These are phyloP conservation scores for Dissostichus mawsoni DNA, from an alignment of 2,113 vertebrate genomes.

Conservation along the genomic window DNA sequence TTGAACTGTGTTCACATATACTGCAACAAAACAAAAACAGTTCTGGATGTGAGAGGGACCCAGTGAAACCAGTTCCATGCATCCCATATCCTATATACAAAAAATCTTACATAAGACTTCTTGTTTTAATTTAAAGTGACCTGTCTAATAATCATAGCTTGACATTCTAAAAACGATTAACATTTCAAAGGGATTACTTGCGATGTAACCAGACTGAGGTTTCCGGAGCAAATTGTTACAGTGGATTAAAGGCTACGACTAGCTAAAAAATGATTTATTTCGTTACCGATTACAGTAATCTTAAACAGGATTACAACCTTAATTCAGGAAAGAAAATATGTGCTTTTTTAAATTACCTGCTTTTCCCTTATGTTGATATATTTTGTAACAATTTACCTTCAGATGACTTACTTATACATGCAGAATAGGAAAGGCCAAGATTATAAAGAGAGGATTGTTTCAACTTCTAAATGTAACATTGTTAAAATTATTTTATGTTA, in stretches of 20 bases:
- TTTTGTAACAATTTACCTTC: neutral
- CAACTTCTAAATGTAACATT: neutral
- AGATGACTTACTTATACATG: neutral
- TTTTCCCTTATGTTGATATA: neutral
- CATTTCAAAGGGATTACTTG: conserved; percentile 45
- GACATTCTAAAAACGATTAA: conserved; percentile 46
- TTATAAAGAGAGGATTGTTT: neutral
- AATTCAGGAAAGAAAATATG: neutral
- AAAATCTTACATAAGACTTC: conserved; percentile 41
- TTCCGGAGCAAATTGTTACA: conserved; percentile 34
- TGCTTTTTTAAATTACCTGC: neutral
- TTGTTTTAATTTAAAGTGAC: conserved; percentile 50
- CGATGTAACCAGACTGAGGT: conserved; percentile 24
- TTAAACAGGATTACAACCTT: neutral
- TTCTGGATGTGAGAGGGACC: no score
- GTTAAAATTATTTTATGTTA: neutral
- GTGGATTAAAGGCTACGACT: conserved; percentile 39
- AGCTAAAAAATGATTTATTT: conserved; percentile 11
- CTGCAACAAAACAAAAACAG: no score
- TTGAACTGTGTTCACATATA: no score
- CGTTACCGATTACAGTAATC: conserved; percentile 14
- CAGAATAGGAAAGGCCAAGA: neutral
- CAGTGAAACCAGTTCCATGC: conserved; percentile 14
- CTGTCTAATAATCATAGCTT: conserved; percentile 49
- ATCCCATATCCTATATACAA: conserved; percentile 48